Conservation (phyloP, 2,888 invertebrate species). For the Drosophila mettleri region DNA sequence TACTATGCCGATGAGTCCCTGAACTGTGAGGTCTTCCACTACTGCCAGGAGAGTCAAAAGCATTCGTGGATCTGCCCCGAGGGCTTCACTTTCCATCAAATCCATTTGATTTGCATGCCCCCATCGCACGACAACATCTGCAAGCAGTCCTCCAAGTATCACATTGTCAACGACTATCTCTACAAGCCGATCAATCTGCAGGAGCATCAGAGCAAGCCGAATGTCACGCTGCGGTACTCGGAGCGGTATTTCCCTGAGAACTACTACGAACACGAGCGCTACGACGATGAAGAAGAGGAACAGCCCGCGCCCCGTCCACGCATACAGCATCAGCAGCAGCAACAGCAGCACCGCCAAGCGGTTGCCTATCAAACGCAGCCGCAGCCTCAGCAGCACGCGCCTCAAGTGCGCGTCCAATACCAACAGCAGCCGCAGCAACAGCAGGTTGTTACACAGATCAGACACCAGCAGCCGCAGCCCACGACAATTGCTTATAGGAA, state of each 20-base stretch:
- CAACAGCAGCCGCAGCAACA: conserved; percentile 46
- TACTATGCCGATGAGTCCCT: conserved; percentile 96
- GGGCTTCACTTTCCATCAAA: conserved; percentile 90
- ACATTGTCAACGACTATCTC: conserved; percentile 96
- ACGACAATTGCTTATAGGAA: conserved; percentile 79
- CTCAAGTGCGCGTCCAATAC: conserved; percentile 60
- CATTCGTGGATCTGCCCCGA: conserved; percentile 98
- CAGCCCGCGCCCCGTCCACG: conserved; percentile 81
- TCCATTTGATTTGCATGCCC: conserved; percentile 97
- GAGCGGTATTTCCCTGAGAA: conserved; percentile 93
- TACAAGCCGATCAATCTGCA: conserved; percentile 95
- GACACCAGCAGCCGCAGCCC: conserved; percentile 77
- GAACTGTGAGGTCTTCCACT: conserved; percentile 96
- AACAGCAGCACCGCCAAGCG: conserved; percentile 67
- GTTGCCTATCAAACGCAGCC: conserved; percentile 46
- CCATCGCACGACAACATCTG: conserved; percentile 95
- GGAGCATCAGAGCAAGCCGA: conserved; percentile 92
- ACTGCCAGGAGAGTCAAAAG: conserved; percentile 94
- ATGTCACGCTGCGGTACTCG: conserved; percentile 91
- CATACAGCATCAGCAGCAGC: conserved; percentile 71
- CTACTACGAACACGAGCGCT: conserved; percentile 88
- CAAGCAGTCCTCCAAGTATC: conserved; percentile 94
- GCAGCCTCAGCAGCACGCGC: conserved; percentile 60
- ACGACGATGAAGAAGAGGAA: conserved; percentile 83
- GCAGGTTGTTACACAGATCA: conserved; percentile 71